Percentiles rank a stretch among this genome's conserved stretches.
phyloP scores from a whole-genome alignment of 2,797 vertebrate genomes.

The Sebastes nivosus region DNA sequence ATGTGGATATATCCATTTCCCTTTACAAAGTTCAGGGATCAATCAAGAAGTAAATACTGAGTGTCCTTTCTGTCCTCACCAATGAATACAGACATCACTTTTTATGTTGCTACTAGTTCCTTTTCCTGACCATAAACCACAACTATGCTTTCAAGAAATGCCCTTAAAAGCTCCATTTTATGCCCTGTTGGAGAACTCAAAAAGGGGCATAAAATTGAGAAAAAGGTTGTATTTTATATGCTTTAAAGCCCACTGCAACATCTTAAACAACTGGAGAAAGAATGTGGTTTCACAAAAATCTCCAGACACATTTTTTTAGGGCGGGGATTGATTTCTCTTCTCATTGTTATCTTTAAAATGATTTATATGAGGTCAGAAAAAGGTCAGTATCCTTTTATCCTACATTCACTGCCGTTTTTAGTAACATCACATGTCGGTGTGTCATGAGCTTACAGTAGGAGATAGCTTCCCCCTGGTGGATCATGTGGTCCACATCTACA shows the following conservation, averaged over 20 bases:
- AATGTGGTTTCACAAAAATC: slow-evolving; percentile 17
- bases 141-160: slow-evolving; percentile 33
- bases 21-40: slow-evolving; percentile 17
- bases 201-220: background rate
- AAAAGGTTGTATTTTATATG: background rate
- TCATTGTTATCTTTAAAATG: background rate
- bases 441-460: slow-evolving; percentile 3
- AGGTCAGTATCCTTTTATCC: slow-evolving; percentile 7
- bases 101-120: slow-evolving; percentile 8
- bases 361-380: slow-evolving; percentile 14
- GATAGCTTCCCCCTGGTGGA: background rate
- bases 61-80: slow-evolving; percentile 2
- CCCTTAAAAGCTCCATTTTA: slow-evolving; percentile 10
- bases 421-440: slow-evolving; percentile 21
- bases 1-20: background rate
- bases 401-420: background rate
- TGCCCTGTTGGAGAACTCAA: slow-evolving; percentile 2
- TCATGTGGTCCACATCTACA: background rate
- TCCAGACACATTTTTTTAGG: background rate
- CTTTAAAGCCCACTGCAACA: background rate
- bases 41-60: slow-evolving; percentile 7
- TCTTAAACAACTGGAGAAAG: background rate
- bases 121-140: slow-evolving; percentile 29
- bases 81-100: background rate
- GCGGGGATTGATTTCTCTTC: background rate